phyloP scores from a whole-genome alignment of 2,888 invertebrate species.

The Amphimallon solstitiale region DNA sequence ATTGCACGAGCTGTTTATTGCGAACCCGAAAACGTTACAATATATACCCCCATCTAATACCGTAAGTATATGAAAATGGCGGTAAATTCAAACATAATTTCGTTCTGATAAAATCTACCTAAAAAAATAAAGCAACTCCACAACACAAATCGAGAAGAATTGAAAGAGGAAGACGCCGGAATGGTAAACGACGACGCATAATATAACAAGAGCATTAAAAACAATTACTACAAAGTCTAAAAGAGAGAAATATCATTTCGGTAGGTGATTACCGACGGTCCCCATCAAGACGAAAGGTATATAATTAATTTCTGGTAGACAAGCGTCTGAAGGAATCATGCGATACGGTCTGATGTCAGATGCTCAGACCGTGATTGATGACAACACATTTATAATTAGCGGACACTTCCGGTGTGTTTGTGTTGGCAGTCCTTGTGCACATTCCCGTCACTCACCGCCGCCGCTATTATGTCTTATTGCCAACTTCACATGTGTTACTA shows the following conservation, averaged over 20 bases:
- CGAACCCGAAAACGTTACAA: too few relatives aligned
- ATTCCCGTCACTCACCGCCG: slow-evolving; percentile 57
- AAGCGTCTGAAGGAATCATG: slow-evolving; percentile 41
- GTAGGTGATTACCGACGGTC: slow-evolving; percentile 27
- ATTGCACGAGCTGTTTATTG: too few relatives aligned
- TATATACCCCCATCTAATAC: too few relatives aligned
- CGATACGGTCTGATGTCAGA: slow-evolving; percentile 46
- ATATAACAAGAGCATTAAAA: neutral
- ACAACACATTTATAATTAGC: slow-evolving; percentile 65
- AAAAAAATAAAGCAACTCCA: too few relatives aligned
- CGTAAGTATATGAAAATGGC: too few relatives aligned
- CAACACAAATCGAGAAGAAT: too few relatives aligned
- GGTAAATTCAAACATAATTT: too few relatives aligned
- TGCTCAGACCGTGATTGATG: slow-evolving; percentile 60
- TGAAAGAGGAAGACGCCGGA: neutral
- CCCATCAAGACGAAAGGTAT: slow-evolving; percentile 30
- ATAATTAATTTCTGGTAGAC: slow-evolving; percentile 39
- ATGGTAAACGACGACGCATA: neutral
- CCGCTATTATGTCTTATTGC: slow-evolving; percentile 56
- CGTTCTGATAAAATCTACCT: too few relatives aligned
- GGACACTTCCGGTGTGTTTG: slow-evolving; percentile 64
- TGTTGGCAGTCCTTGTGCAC: slow-evolving; percentile 60
- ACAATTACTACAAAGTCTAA: slow-evolving; percentile 25
- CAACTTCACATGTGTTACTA: slow-evolving; percentile 54
- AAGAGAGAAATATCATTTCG: slow-evolving; percentile 30